phyloP scores from a whole-genome alignment of 2,113 vertebrate species.

The Clarias gariepinus region DNA sequence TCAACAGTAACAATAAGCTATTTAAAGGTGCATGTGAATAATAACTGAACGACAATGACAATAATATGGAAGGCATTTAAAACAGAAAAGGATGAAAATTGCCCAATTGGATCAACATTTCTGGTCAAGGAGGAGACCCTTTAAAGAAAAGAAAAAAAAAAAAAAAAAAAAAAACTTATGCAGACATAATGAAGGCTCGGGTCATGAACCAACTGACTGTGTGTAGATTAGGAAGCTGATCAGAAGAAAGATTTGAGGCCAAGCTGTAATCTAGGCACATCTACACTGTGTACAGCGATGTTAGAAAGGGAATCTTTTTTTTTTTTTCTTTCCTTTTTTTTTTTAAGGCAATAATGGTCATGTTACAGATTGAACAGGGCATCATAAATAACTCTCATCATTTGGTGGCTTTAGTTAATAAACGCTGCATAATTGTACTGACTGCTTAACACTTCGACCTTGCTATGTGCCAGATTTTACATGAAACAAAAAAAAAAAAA shows the following conservation, averaged over 20 bases:
- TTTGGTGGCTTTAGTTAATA: neutral
- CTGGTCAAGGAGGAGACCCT: neutral
- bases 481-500: too few species aligned
- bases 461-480: neutral
- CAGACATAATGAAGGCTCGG: neutral
- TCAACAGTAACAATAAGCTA: constrained; percentile 22
- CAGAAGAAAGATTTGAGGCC: neutral
- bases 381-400: neutral
- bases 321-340: neutral
- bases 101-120: neutral
- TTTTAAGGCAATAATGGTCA: constrained; percentile 62
- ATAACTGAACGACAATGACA: neutral
- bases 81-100: neutral
- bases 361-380: neutral
- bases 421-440: neutral
- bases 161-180: too few species aligned
- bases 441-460: constrained; percentile 18
- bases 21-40: constrained; percentile 9
- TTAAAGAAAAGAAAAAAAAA: too few species aligned
- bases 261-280: neutral
- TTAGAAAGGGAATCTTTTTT: neutral
- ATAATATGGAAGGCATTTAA: neutral
- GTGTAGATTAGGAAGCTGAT: neutral
- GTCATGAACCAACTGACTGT: neutral
- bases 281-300: neutral